Base-by-base conservation (phyloP, 2,797 vertebrate species). In the Coregonus ussuriensis region DNA sequence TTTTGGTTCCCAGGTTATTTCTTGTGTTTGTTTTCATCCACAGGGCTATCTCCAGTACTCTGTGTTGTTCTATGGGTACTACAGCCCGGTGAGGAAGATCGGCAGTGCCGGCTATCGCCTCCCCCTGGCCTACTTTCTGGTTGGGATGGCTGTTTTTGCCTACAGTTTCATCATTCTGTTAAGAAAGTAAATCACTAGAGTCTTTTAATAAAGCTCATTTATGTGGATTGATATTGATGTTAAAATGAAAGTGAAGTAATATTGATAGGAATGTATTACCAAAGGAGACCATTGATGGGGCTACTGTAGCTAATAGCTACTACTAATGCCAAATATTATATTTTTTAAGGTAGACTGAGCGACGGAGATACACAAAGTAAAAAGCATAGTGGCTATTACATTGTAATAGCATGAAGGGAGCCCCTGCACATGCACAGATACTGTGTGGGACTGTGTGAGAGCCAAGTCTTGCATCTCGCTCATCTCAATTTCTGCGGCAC, bases 31-130 rank as follows among this genome's bases (percentile, higher is more conserved):
- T 68, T 70, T 63, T 16, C 4, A 4, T 33, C 65, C 15, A 67
- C 91, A 99, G 98, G 98, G 98, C 35, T 98, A 99, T 83, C 96
- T 99, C 51, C 97, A 99, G 87, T 99, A 98, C 86, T 99, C 98
- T 0, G 97, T 98, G 16, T 91, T 99, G 78, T 99, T 99, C 92
- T 99, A 99, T 0, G 98, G 98, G 59, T 99, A 99, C 89, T 99
- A 99, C 0, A 96, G 98, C 51, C 93, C 90, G 0, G 94, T 97
- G 56, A 94, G 97, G 85, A 96, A 95, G 85, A 97, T 99, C 4
- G 98, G 98, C 74, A 94, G 95, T 1, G 97, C 96, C 0, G 97
- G 98, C 1, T 99, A 99, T 81, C 92, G 96, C 7, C 87, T 99
- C 76, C 98, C 98, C 0, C 91, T 99, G 54, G 98, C 98, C 0